Conservation (phyloP, 92 coral and sea anemone genomes). For the Nematostella vectensis region DNA sequence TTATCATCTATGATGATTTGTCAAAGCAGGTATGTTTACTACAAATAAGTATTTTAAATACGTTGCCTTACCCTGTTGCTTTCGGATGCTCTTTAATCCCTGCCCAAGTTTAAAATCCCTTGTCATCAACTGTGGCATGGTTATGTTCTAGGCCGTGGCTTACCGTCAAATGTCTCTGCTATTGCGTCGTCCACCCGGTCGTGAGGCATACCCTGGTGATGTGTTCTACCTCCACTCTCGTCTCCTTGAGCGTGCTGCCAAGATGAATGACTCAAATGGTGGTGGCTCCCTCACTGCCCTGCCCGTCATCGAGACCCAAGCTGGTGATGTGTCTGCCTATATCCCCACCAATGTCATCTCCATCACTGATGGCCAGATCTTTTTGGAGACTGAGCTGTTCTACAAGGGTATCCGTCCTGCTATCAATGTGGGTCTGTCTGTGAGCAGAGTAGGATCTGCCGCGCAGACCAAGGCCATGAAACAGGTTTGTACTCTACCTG, state of each 20-base stretch:
- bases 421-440: conserved; percentile 97
- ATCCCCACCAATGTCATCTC: conserved; percentile 99
- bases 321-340: conserved; percentile 99
- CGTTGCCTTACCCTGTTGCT: too few species aligned
- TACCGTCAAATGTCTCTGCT: conserved; percentile 99
- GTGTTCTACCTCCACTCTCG: conserved; percentile 99
- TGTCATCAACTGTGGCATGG: background rate
- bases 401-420: conserved; percentile 99
- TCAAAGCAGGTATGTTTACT: conserved; percentile 97
- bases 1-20: conserved; percentile 97
- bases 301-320: conserved; percentile 99
- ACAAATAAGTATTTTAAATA: too few species aligned
- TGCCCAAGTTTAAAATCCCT: too few species aligned
- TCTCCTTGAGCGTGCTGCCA: conserved; percentile 97
- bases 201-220: conserved; percentile 99
- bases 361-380: conserved; percentile 99
- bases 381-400: conserved; percentile 98
- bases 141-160: conserved; percentile 79
- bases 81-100: too few species aligned
- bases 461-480: conserved; percentile 99
- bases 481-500: conserved; percentile 46
- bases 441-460: conserved; percentile 97
- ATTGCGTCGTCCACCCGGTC: conserved; percentile 99
- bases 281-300: conserved; percentile 98
- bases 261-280: conserved; percentile 90